Evolutionary conservation across 2,888 invertebrate genomes (phyloP).

Genomic region (Rhaphigaster nebulosa): DNA sequence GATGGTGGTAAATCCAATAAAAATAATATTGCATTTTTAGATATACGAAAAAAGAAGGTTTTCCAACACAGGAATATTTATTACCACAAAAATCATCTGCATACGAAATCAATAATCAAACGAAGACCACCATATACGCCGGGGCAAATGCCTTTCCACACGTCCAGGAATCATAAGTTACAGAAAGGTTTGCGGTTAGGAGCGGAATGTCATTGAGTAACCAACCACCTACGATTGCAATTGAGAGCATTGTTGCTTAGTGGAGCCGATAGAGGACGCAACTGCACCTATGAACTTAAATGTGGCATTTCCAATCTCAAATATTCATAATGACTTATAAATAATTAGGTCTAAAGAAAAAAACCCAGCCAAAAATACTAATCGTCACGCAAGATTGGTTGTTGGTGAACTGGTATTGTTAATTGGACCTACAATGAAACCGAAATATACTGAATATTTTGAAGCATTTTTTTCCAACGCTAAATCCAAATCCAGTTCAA

Average conservation of each 20-base stretch:
- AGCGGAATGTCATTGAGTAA: neutral
- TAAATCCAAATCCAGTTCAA: neutral
- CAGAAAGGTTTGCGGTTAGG: neutral
- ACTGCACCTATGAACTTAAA: neutral
- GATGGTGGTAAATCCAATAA: neutral
- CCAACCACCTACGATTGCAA: neutral
- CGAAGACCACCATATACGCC: neutral
- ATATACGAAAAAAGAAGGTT: neutral
- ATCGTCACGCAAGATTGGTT: neutral
- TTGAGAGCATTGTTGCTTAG: neutral
- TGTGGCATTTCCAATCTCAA: neutral
- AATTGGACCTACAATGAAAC: neutral
- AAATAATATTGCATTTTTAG: neutral
- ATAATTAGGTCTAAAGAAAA: neutral
- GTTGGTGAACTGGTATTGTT: neutral
- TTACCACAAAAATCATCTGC: neutral
- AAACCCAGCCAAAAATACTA: neutral
- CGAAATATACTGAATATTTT: neutral
- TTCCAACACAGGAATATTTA: neutral
- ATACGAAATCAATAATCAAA: neutral
- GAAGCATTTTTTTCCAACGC: neutral
- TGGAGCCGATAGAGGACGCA: neutral
- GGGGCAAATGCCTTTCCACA: neutral
- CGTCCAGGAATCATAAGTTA: neutral
- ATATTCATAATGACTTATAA: neutral